Percentiles rank a stretch among this genome's conserved stretches.
These are phyloP conservation scores for Aphidius colemani DNA, from an alignment of 2,888 invertebrate species.

Conservation along the genomic window DNA sequence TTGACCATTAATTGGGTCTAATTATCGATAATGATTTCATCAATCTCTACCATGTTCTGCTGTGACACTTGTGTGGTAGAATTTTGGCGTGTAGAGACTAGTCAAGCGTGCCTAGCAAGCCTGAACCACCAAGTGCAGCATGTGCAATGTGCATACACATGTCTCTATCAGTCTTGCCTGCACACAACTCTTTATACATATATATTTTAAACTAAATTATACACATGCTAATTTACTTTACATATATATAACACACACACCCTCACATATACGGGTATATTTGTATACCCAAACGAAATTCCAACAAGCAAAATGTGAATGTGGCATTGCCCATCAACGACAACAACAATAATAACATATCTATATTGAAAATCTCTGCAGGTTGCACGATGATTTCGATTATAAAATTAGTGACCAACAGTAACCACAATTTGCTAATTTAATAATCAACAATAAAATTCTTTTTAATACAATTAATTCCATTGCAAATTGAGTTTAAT, in stretches of 20 bases:
- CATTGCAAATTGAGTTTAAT: too few species aligned
- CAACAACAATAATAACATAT: too few species aligned
- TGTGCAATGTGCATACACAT: constrained; percentile 4
- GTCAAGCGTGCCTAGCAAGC: constrained; percentile 20
- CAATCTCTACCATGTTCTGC: constrained; percentile 3
- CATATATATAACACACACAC: not conserved
- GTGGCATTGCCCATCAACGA: constrained; percentile 34
- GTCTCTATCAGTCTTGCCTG: constrained; percentile 15
- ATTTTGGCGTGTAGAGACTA: not conserved
- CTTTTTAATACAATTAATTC: too few species aligned
- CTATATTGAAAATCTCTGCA: too few species aligned
- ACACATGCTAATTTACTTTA: constrained; percentile 14
- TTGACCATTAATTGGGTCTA: constrained; percentile 9
- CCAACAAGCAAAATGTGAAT: constrained; percentile 28
- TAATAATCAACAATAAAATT: constrained; percentile 26
- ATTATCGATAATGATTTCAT: constrained; percentile 19
- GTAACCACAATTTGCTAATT: constrained; percentile 27
- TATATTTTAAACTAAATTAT: constrained; percentile 16
- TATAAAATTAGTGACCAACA: constrained; percentile 40
- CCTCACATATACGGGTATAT: not conserved
- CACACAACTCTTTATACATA: constrained; percentile 8
- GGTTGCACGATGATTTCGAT: constrained; percentile 46
- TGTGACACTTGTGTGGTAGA: constrained; percentile 11
- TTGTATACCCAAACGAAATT: constrained; percentile 4
- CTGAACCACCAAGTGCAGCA: constrained; percentile 13